Base-by-base conservation (phyloP, 2,797 vertebrate genomes). In the Hylomyscus alleni region DNA sequence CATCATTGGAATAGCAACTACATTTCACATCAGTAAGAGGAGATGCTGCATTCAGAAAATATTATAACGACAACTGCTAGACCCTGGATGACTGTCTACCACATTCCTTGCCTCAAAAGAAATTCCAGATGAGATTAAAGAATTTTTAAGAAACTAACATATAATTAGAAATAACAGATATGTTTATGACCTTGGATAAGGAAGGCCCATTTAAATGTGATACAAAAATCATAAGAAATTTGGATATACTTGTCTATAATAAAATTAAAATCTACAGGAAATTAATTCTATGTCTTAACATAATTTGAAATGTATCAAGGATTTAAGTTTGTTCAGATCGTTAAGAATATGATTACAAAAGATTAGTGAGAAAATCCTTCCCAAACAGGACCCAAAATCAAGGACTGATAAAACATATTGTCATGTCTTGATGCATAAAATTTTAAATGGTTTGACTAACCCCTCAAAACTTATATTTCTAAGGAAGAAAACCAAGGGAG, bases 101-200 rank as follows among this genome's bases (percentile, higher is more conserved):
- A 96, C 94, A 97, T 94, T 92, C 81, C 52, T 93, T 92, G 56
- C 7, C 73, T 86, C 62, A 94, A 87, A 96, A 90, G 56, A 96
- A 90, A 96, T 77, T 85, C 67, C 80, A 96, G 26, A 78, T 47
- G 29, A 60, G 76, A 91, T 91, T 94, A 91, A 85, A 94, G 52
- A 29, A 50, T n/a, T 93, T 82, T 94, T 86, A 91, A 87, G 73
- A 88, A 96, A 87, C 37, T 52, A 90, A 95, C 93, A 78, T 22
- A 72, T 62, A 92, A 62, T 87, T 34, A 15, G 52, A 90, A 93
- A 93, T 80, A 69, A 67, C 62, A 95, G 9, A 56, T 93, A 84
- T 82, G 17, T 65, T 96, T 93, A 83, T 85, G 65, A 93, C 56
- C 54, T 90, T 93, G 4, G 34, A 87, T 80, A 88, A 62, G 47